Percentiles rank a stretch among this genome's conserved stretches.
Evolutionary conservation across 2,888 invertebrate species (phyloP).

Genomic region (Stramonita haemastoma): DNA sequence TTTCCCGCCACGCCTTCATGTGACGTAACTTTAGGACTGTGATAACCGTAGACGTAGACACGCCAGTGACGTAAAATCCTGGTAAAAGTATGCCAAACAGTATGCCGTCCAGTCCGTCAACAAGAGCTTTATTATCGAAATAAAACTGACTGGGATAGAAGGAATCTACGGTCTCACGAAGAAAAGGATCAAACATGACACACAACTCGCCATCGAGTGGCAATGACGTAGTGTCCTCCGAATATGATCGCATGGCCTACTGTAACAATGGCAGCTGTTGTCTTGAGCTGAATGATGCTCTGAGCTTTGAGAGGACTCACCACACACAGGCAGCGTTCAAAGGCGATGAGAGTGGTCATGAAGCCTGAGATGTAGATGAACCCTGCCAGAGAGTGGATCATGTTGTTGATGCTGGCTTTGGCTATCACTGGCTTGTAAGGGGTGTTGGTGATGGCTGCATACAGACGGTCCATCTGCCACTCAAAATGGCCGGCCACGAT

Average conservation of each 20-base stretch:
- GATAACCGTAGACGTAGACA: background rate
- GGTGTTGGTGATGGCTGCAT: background rate
- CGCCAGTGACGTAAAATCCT: background rate
- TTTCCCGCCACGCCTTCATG: background rate
- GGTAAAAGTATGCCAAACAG: background rate
- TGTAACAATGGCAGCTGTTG: background rate
- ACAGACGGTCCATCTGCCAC: constrained; percentile 8
- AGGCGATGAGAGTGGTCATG: background rate
- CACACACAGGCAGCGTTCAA: constrained; percentile 1
- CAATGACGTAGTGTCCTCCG: background rate
- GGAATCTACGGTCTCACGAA: background rate
- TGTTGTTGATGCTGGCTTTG: constrained; percentile 21
- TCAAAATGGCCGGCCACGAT: background rate
- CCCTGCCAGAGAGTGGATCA: background rate
- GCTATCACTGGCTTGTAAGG: constrained; percentile 10
- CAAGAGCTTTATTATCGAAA: background rate
- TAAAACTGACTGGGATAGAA: background rate
- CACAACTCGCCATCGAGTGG: background rate
- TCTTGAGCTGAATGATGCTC: background rate
- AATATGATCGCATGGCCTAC: background rate
- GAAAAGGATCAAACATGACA: background rate
- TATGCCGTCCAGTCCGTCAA: background rate
- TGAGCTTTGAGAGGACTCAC: background rate
- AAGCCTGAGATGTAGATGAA: background rate
- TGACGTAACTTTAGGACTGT: background rate